Conservation (phyloP, 2,797 vertebrate genomes). For the Poeciliopsis paucimaculata region DNA sequence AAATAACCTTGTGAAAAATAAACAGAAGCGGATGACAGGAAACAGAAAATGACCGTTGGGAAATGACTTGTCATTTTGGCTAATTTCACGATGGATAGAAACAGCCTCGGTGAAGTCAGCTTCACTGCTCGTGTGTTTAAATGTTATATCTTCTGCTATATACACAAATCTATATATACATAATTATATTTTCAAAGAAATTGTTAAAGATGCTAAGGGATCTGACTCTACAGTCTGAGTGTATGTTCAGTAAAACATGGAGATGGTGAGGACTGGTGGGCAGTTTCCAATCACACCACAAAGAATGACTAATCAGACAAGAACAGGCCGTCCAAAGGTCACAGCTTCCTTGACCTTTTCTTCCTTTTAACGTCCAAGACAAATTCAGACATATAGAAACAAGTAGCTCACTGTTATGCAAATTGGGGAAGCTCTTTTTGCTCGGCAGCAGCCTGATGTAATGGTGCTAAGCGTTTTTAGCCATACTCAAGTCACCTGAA, state of each 20-base stretch:
- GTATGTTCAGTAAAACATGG: not conserved
- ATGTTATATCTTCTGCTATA: not conserved
- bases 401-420: not conserved
- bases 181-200: not conserved
- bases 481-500: not conserved
- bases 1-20: constrained; percentile 21
- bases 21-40: constrained; percentile 7
- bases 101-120: not conserved
- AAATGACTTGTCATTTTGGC: constrained; percentile 1
- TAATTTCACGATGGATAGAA: not conserved
- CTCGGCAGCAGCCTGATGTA: not conserved
- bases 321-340: not conserved
- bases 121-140: not conserved
- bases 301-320: not conserved
- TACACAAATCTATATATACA: not conserved
- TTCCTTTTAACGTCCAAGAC: not conserved
- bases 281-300: too few species aligned
- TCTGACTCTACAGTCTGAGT: not conserved
- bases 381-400: not conserved
- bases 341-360: not conserved
- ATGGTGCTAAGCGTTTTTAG: not conserved
- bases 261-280: not conserved
- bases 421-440: not conserved
- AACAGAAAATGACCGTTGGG: constrained; percentile 39
- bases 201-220: not conserved